Percentiles rank a stretch among this genome's conserved stretches.
Conservation (phyloP, 2,797 vertebrate genomes). For the Podarcis siculus region DNA sequence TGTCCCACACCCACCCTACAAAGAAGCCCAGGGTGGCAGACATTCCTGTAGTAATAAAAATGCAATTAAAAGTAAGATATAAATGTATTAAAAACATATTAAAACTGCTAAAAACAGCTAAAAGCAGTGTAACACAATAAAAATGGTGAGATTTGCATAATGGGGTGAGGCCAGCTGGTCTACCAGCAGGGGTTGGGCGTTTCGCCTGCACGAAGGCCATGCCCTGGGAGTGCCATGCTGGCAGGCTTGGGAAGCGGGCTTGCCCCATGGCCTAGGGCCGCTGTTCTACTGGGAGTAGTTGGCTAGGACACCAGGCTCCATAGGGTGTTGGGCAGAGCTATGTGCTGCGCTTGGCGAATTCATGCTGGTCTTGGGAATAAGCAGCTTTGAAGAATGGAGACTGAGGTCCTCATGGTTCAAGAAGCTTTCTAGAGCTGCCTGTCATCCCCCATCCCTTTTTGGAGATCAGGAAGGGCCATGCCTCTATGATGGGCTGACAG, state of each 20-base stretch:
- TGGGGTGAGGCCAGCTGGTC: slow-evolving; percentile 4
- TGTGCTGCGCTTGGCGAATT: neutral
- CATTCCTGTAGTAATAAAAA: too few relatives aligned
- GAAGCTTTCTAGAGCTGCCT: neutral
- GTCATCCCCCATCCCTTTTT: neutral
- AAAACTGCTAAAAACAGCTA: too few relatives aligned
- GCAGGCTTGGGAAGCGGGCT: slow-evolving; percentile 18
- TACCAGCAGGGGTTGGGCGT: neutral
- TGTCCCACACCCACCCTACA: too few relatives aligned
- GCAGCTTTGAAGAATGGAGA: neutral
- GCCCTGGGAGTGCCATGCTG: slow-evolving; percentile 27
- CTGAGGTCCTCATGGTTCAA: neutral
- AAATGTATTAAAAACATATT: too few relatives aligned
- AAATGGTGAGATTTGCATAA: neutral
- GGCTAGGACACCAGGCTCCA: slow-evolving; percentile 20
- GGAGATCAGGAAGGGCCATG: neutral
- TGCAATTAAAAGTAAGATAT: too few relatives aligned
- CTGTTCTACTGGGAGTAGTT: slow-evolving; percentile 14
- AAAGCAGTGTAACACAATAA: too few relatives aligned
- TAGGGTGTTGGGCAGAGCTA: neutral
- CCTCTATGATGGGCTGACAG: neutral
- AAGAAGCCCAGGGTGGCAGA: too few relatives aligned
- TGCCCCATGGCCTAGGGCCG: slow-evolving; percentile 19
- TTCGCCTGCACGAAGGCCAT: slow-evolving; percentile 16
- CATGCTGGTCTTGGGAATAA: neutral